Conservation (phyloP, 2,797 vertebrate genomes). For the Eulemur mongoz region DNA sequence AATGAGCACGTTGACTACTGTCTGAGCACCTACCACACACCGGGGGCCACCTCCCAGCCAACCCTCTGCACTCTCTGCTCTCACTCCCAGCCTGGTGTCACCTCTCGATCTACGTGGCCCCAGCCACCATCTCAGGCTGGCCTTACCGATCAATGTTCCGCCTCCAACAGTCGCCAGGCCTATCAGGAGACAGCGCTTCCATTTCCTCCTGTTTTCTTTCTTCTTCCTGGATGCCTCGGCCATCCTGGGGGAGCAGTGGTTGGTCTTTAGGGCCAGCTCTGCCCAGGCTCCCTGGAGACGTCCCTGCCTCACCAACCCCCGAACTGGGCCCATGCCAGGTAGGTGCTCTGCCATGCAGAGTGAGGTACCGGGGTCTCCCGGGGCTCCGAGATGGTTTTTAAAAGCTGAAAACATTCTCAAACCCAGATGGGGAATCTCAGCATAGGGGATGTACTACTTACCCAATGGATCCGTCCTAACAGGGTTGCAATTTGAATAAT, state of each 20-base stretch:
- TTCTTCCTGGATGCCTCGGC: conserved; percentile 89
- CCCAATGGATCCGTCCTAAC: conserved; percentile 80
- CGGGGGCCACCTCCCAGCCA: neutral
- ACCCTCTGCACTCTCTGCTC: neutral
- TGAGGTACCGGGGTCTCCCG: conserved; percentile 19
- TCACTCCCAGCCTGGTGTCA: rapidly evolving
- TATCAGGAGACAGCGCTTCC: conserved; percentile 95
- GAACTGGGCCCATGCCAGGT: neutral
- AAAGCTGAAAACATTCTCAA: conserved; percentile 45
- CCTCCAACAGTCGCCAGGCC: conserved; percentile 95
- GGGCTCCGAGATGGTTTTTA: neutral
- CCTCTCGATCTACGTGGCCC: rapidly evolving
- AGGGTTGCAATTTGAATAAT: conserved; percentile 79
- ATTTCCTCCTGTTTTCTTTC: conserved; percentile 91
- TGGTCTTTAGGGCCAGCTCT: neutral
- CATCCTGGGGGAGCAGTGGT: conserved; percentile 83
- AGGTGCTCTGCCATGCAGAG: conserved; percentile 44
- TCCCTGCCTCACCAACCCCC: neutral
- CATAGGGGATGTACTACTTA: conserved; percentile 78
- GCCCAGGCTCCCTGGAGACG: neutral
- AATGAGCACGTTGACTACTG: neutral
- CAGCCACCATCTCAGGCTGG: neutral
- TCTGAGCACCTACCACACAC: neutral
- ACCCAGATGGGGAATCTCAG: conserved; percentile 56
- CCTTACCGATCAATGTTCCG: conserved; percentile 94